These are phyloP conservation scores for Lophura swinhoii DNA, from an alignment of 2,797 vertebrate genomes.

Conservation along the genomic window DNA sequence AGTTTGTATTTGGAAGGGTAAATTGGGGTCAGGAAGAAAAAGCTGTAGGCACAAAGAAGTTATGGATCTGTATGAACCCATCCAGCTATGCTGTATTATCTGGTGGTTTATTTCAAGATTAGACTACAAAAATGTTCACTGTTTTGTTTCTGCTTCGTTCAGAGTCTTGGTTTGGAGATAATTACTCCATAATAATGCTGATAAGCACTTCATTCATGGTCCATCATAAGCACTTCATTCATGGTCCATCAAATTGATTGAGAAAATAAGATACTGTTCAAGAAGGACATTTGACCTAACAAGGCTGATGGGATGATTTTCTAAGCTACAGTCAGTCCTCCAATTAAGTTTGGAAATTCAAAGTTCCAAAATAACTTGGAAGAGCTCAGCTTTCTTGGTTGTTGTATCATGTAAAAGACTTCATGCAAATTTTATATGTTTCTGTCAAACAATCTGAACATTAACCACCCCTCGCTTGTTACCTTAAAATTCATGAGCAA, in stretches of 20 bases:
- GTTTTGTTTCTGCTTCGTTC: background rate
- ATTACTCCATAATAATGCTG: background rate
- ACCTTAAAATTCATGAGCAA: background rate
- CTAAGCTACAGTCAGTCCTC: background rate
- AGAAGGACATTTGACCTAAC: background rate
- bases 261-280: background rate
- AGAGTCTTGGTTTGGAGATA: background rate
- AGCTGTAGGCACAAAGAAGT: background rate
- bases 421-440: background rate
- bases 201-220: background rate
- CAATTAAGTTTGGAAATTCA: background rate
- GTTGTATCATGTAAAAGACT: background rate
- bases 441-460: background rate
- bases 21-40: background rate
- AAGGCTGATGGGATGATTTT: background rate
- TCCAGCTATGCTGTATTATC: background rate
- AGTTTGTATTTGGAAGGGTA: background rate
- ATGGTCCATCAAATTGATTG: accelerated
- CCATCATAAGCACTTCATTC: too few relatives aligned
- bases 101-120: background rate
- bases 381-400: background rate
- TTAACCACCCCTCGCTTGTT: background rate
- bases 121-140: background rate
- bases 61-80: background rate
- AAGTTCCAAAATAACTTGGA: background rate